Conservation (phyloP, 2,113 vertebrate species). For the Cinclus mexicanus region DNA sequence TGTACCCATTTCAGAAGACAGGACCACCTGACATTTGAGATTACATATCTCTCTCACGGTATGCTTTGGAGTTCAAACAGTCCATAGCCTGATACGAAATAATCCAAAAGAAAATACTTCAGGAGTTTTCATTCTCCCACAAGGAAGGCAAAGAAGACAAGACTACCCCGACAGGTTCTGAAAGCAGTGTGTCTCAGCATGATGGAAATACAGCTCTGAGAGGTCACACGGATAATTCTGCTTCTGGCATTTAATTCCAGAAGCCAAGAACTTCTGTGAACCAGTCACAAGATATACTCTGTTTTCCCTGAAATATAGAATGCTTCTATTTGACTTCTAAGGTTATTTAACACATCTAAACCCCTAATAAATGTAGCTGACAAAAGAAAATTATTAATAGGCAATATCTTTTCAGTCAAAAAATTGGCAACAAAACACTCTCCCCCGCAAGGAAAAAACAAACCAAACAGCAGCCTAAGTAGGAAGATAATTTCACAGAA, state of each 20-base stretch:
- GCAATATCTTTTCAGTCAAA: not conserved
- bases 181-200: not conserved
- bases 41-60: accelerated
- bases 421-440: not conserved
- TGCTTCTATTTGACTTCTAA: not conserved
- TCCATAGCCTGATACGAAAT: not conserved
- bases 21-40: not conserved
- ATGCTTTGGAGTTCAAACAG: not conserved
- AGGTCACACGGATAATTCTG: not conserved
- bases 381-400: not conserved
- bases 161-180: not conserved
- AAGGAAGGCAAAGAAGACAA: not conserved
- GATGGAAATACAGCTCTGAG: not conserved
- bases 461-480: not conserved
- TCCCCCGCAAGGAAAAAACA: not conserved
- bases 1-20: not conserved
- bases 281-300: not conserved
- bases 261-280: not conserved
- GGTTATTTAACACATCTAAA: not conserved
- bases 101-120: not conserved
- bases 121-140: not conserved
- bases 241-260: not conserved
- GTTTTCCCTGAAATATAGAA: not conserved
- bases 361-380: not conserved
- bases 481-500: not conserved